Percentiles rank a stretch among this genome's conserved stretches.
These are phyloP conservation scores for Anastrepha obliqua DNA, from an alignment of 1,140 invertebrate species.

Conservation along the genomic window DNA sequence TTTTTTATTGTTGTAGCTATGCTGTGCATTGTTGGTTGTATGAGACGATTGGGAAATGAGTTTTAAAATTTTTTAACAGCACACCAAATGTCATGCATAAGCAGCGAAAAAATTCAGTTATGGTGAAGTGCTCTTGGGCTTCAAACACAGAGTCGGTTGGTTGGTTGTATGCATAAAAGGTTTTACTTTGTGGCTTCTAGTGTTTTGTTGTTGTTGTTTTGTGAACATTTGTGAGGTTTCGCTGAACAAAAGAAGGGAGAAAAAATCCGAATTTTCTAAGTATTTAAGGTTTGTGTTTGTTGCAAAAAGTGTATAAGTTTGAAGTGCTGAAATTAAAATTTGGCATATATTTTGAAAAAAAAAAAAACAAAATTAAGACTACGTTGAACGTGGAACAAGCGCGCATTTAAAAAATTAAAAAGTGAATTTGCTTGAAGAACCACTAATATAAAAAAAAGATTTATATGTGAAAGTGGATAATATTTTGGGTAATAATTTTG, in stretches of 20 bases:
- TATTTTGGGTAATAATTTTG: too few species aligned
- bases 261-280: not conserved
- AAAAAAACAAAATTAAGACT: constrained; percentile 32
- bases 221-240: constrained; percentile 33
- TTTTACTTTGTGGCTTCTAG: constrained; percentile 5
- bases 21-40: constrained; percentile 22
- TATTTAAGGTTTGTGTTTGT: not conserved
- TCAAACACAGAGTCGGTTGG: constrained; percentile 66
- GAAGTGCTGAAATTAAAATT: too few species aligned
- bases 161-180: constrained; percentile 31
- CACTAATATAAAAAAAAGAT: too few species aligned
- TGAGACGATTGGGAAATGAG: constrained; percentile 41
- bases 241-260: not conserved
- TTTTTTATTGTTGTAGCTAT: constrained; percentile 22
- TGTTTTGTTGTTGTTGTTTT: not conserved
- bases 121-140: constrained; percentile 70
- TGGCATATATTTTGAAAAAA: too few species aligned
- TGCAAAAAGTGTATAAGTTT: not conserved
- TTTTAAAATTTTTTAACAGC: constrained; percentile 42
- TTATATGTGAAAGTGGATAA: too few species aligned
- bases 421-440: not conserved
- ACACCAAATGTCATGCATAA: constrained; percentile 44
- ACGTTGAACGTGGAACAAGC: not conserved
- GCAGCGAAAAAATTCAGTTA: constrained; percentile 64
- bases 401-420: not conserved